Evolutionary conservation across 2,113 vertebrate species (phyloP).

Genomic region (Cyphomyrus plagiostoma): DNA sequence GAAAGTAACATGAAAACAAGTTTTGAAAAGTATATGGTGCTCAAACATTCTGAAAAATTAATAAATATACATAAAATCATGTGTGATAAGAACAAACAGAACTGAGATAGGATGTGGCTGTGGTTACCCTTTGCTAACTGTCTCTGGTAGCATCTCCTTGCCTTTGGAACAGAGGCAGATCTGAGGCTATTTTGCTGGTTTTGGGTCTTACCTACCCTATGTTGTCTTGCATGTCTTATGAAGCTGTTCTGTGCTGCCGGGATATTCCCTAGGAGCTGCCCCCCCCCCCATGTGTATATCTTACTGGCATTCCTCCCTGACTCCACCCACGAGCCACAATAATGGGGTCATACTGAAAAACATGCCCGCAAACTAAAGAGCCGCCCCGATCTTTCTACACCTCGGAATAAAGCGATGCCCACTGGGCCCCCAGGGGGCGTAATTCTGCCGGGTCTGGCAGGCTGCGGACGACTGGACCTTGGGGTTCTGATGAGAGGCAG

Average conservation of each 20-base stretch:
- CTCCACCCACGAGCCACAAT: not conserved
- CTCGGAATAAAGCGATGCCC: constrained; percentile 54
- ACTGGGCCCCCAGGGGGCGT: constrained; percentile 51
- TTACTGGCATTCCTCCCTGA: not conserved
- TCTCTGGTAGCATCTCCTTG: not conserved
- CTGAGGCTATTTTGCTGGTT: not conserved
- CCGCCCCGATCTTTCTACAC: constrained; percentile 42
- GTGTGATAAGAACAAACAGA: not conserved
- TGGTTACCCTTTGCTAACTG: not conserved
- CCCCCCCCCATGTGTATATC: not conserved
- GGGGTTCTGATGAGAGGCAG: constrained; percentile 65
- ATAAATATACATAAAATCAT: not conserved
- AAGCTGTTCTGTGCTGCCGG: not conserved
- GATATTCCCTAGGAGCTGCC: not conserved
- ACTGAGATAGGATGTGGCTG: not conserved
- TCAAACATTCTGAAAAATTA: not conserved
- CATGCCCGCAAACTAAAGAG: constrained; percentile 20
- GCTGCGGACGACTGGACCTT: constrained; percentile 50
- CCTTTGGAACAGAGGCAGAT: not conserved
- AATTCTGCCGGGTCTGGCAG: constrained; percentile 50
- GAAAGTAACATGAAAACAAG: not conserved
- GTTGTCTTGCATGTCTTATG: not conserved
- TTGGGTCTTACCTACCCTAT: not conserved
- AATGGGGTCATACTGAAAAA: constrained; percentile 7
- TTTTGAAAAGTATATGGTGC: not conserved